phyloP scores from a whole-genome alignment of 1,140 invertebrate species.

The Dreissena rostriformis region DNA sequence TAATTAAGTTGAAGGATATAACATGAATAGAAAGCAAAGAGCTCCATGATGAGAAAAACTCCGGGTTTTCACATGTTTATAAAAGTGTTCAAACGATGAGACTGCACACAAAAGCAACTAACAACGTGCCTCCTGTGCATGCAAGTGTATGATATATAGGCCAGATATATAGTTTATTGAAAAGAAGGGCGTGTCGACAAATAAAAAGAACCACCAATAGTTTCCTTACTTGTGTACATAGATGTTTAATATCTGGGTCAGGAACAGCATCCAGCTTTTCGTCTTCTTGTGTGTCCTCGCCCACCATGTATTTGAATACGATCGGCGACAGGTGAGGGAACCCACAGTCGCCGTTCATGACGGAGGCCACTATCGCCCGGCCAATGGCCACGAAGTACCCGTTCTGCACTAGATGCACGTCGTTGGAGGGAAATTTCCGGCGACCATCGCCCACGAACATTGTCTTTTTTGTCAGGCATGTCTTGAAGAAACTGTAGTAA shows the following conservation, averaged over 20 bases:
- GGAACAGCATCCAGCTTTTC: constrained; percentile 30
- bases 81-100: too few relatives aligned
- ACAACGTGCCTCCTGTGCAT: too few relatives aligned
- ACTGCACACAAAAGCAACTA: too few relatives aligned
- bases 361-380: constrained; percentile 43
- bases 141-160: too few relatives aligned
- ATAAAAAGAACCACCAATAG: too few relatives aligned
- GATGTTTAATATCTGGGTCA: constrained; percentile 31
- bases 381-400: constrained; percentile 35
- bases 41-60: too few relatives aligned
- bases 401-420: constrained; percentile 19
- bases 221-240: neutral
- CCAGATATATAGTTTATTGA: too few relatives aligned
- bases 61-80: too few relatives aligned
- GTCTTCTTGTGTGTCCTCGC: neutral
- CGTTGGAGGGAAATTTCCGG: constrained; percentile 26
- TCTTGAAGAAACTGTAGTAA: constrained; percentile 35
- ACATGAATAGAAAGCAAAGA: too few relatives aligned
- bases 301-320: constrained; percentile 32
- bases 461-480: neutral
- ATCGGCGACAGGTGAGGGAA: constrained; percentile 38
- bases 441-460: constrained; percentile 30
- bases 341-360: constrained; percentile 46
- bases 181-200: too few relatives aligned
- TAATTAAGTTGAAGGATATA: too few relatives aligned